Base-by-base conservation (phyloP, 2,888 invertebrate genomes). In the Drosophila dives region DNA sequence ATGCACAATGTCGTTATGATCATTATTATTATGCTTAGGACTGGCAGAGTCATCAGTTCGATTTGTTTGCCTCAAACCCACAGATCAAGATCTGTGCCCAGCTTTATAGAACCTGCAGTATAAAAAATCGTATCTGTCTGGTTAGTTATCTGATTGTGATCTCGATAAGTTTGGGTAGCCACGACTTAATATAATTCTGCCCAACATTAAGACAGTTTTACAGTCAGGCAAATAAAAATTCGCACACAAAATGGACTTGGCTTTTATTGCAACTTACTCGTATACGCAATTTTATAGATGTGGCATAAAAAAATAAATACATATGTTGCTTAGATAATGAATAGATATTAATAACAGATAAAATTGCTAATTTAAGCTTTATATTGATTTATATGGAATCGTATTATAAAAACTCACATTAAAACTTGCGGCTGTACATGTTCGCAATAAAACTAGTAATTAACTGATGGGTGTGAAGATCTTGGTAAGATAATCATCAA, bases 1-100 rank as follows among this genome's bases (percentile, higher is more conserved):
- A 67, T 77, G 75, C 78, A 72, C 81, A 74, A 71, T 80, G 69
- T 75, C 75, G 71, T 70, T 71, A 62, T 71, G 75, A 79, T 81
- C 75, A 80, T 67, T 48, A 77, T 62, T 45, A 76, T 64, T 69
- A 56, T 75, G 61, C 56, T 63, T 66, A 61, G 72, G 72, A 80
- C 77, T 76, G 65, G 81, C 77, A 62, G n/a, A 76, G 77, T 77
- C 77, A 77, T 77, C 77, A 64, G 49, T 60, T 23, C 75, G 51
- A 60, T 75, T 50, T 48, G 38, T 51, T 48, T 26, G 45, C 54
- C 23, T 17, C 36, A 23, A 38, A 32, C 20, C 40, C 29, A 29
- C 6, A 20, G 15, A 29, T 40, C 40, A 8, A n/a, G 29, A 55
- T 29, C 29, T 29, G 29, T 34, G 49, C 36, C 29, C 40, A 40